Base-by-base conservation (phyloP, 2,888 invertebrate genomes). In the Podabrus alpinus region DNA sequence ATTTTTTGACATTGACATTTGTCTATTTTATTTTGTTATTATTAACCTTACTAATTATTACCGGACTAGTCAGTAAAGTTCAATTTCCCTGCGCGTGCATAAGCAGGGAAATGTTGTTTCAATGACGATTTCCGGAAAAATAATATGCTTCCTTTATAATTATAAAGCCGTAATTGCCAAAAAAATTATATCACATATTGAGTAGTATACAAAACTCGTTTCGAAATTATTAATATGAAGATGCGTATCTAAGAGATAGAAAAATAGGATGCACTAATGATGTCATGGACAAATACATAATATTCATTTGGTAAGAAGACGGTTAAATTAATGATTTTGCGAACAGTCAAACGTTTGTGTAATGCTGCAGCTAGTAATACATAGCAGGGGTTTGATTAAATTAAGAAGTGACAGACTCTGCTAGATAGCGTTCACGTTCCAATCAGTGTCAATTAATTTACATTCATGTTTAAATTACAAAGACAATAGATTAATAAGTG, bases 381-480 rank as follows among this genome's bases (percentile, higher is more conserved):
- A 69, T 75, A 72, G 72, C 75, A 62, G 68, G 72, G 69, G 72
- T 69, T 69, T 75, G 75, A 75, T 75, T 72, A 72, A 72, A 72
- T 75, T 75, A 75, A 67, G 75, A 75, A 75, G 72, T 75, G 75
- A 72, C 75, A 75, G 68, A 68, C 71, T 68, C 74, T 24, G 45
- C 19, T 66, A 62, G 71, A 60, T 75, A 68, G 68, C 66, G 59
- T 59, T 60, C 45, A 74, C 71, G 61, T 68, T 29, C 68, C 71
- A 75, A 71, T 75, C 71, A 71, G 60, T 71, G 70, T 68, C 67
- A 72, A 61, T 72, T 72, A 60, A 72, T 72, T 72, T 72, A 24
- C 68, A 74, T 74, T 59, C 62, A 24, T 60, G 60, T 60, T 29
- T 29, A 21, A 66, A 59, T 61, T 68, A 66, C 24, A 59, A 66